phyloP scores from a whole-genome alignment of 2,113 vertebrate species.

The Lampris incognitus region DNA sequence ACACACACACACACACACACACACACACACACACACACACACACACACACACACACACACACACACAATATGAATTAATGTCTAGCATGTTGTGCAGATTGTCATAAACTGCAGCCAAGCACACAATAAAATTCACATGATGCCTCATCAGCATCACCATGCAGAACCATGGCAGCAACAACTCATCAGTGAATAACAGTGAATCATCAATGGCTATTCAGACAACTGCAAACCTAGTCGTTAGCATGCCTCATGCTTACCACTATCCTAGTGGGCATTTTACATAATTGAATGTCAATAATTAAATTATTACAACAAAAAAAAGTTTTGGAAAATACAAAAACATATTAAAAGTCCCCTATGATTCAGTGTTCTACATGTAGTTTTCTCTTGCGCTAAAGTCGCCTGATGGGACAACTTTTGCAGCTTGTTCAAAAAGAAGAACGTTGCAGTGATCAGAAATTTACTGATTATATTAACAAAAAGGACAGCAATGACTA shows the following conservation, averaged over 20 bases:
- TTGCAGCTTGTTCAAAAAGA: background rate
- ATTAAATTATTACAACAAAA: background rate
- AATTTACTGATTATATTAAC: background rate
- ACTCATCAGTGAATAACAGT: background rate
- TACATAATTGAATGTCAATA: background rate
- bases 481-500: background rate
- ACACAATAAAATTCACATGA: constrained; percentile 6
- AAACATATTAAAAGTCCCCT: no score
- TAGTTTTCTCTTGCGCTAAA: background rate
- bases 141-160: constrained; percentile 17
- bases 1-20: background rate
- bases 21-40: background rate
- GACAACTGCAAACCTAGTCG: constrained; percentile 1
- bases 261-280: background rate
- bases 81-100: background rate
- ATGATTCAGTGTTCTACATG: background rate
- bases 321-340: no score
- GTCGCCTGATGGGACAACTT: background rate
- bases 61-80: background rate
- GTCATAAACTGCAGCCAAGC: background rate
- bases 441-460: no score
- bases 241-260: background rate
- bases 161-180: background rate
- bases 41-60: background rate
- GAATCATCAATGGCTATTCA: background rate